Evolutionary conservation across 1,140 invertebrate genomes (phyloP), one percentile per base, ranked within the genome.

Genomic region (Marisa cornuarietis): DNA sequence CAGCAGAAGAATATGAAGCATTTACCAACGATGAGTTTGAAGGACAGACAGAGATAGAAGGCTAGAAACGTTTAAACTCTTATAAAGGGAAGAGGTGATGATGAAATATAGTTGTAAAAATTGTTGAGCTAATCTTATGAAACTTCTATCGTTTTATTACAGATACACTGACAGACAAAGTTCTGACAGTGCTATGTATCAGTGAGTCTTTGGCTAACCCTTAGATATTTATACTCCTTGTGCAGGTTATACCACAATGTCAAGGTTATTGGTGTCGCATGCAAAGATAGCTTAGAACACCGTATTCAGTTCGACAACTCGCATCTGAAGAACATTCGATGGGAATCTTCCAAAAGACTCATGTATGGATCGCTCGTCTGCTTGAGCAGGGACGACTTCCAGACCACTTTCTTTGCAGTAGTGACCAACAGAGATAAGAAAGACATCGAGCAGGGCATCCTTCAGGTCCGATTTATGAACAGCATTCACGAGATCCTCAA

Each of bases 281-380:
- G 83, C 76, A 84, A 81, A 24, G 75, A 82, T n/a, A 86, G 85
- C 11, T 71, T 89, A 24, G 79, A 78, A 22, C 82, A 84, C 72
- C 72, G 78, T 10, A 66, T 88, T 42, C 49, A 66, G 51, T 88
- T 91, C 78, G 80, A 87, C 78, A 78, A 76, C 0, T 75, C 80
- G 9, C 51, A 75, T 8, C 69, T 88, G 31, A 77, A 74, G n/a
- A 72, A 78, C 14, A 71, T 89, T 14, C 78, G 87, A 6, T 91
- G 90, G 90, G 61, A 68, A 63, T 68, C 75, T 11, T 92, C 92
- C 0, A 93, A 94, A 85, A 89, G 93, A 75, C 92, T 96, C 54
- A 92, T 96, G 85, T 94, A 90, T 88, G 95, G 95, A 0, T 94
- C 94, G 0, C 89, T 96, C 22, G 83, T 96, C 0, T 93, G 94